phyloP scores from a whole-genome alignment of 1,140 invertebrate genomes.

The Copidosoma floridanum region DNA sequence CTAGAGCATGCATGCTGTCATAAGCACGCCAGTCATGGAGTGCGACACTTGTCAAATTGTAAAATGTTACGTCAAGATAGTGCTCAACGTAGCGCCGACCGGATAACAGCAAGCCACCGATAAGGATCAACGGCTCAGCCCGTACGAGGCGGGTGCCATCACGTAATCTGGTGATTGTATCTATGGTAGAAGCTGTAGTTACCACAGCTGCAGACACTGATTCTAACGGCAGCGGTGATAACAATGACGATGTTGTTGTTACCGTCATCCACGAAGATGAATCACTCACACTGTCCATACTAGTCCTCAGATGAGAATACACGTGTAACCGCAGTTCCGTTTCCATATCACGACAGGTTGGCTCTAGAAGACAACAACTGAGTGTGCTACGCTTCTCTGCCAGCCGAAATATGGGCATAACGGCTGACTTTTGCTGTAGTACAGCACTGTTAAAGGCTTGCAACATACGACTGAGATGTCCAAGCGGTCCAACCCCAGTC shows the following conservation, averaged over 20 bases:
- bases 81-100: conserved; percentile 63
- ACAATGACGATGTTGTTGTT: too few species aligned
- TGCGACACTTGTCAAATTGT: conserved; percentile 96
- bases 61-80: conserved; percentile 93
- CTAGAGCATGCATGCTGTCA: conserved; percentile 92
- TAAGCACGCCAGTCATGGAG: conserved; percentile 93
- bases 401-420: conserved; percentile 35
- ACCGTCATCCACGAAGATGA: too few species aligned
- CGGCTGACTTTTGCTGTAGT: conserved; percentile 32
- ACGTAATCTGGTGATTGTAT: conserved; percentile 63
- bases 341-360: conserved; percentile 84
- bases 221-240: too few species aligned
- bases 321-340: conserved; percentile 86
- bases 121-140: conserved; percentile 36
- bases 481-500: conserved; percentile 44
- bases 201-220: too few species aligned
- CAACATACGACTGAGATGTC: conserved; percentile 46
- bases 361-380: conserved; percentile 65
- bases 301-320: conserved; percentile 84
- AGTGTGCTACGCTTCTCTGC: conserved; percentile 38
- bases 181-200: conserved; percentile 77
- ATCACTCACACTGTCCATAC: too few species aligned
- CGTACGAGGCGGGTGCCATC: conserved; percentile 44
- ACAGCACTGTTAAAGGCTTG: conserved; percentile 48
- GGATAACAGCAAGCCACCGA: conserved; percentile 41